Evolutionary conservation across 2,888 invertebrate species (phyloP).

Genomic region (Drosophila nr. medialis): DNA sequence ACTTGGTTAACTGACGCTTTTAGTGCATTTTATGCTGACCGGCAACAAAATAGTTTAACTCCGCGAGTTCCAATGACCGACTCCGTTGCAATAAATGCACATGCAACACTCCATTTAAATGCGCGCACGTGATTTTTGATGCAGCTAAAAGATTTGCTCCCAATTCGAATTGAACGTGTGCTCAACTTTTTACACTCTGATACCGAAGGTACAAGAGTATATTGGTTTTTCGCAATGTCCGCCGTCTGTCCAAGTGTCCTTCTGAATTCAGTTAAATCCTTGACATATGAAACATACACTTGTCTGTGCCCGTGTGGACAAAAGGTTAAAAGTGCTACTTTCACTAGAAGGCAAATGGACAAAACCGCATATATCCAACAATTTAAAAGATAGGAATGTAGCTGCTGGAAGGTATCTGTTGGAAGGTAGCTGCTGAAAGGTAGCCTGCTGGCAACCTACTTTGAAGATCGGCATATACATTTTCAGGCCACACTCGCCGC

Average conservation of each 20-base stretch:
- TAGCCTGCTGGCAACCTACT: no score
- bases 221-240: not conserved
- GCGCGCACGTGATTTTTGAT: slow-evolving; percentile 62
- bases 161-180: slow-evolving; percentile 2
- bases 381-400: no score
- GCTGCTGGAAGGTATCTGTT: no score
- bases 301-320: no score
- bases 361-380: no score
- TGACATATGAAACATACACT: not conserved
- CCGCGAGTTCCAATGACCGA: slow-evolving; percentile 45
- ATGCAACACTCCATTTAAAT: slow-evolving; percentile 52
- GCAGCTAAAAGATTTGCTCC: slow-evolving; percentile 49
- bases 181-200: not conserved
- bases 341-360: not conserved
- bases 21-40: slow-evolving; percentile 64
- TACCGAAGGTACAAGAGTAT: not conserved
- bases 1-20: slow-evolving; percentile 64
- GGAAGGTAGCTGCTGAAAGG: no score
- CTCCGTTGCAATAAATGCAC: slow-evolving; percentile 19
- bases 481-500: no score
- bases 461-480: no score
- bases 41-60: slow-evolving; percentile 65
- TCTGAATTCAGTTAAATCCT: not conserved
- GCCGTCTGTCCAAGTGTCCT: not conserved
- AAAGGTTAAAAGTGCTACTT: no score